Evolutionary conservation across 2,113 vertebrate genomes (phyloP).

Genomic region (Seriola dumerili): DNA sequence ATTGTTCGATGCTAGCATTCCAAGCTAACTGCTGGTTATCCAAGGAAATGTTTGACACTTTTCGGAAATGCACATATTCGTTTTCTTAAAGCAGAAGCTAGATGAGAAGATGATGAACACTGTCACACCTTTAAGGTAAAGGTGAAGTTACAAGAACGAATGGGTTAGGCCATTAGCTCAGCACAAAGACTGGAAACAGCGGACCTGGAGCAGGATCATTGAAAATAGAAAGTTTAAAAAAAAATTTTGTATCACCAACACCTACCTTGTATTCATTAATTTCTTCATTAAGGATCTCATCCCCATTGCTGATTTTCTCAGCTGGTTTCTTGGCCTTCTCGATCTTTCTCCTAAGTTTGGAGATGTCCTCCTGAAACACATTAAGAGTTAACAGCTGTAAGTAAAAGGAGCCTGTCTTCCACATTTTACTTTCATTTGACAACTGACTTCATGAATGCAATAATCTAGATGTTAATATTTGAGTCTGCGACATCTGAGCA

Average conservation of each 20-base stretch:
- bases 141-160: not conserved
- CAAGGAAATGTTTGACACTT: not conserved
- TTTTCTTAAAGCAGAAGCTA: not conserved
- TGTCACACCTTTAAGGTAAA: not conserved
- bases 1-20: not conserved
- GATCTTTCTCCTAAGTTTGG: slow-evolving; percentile 92
- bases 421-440: not conserved
- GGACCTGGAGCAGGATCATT: not conserved
- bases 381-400: not conserved
- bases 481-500: too few species aligned
- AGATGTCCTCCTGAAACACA: slow-evolving; percentile 93
- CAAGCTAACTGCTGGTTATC: not conserved
- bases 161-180: not conserved
- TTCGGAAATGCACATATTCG: not conserved
- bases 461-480: not conserved
- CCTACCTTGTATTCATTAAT: slow-evolving; percentile 96
- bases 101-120: not conserved
- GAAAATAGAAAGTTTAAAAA: not conserved
- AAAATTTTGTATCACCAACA: not conserved
- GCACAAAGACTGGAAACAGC: not conserved
- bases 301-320: slow-evolving; percentile 95
- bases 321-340: slow-evolving; percentile 98
- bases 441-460: not conserved
- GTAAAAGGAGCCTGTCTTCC: not conserved
- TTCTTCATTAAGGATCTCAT: slow-evolving; percentile 97